Conservation (phyloP, 53 echinoderm and acorn worm genomes). For the Holothuria scabra region DNA sequence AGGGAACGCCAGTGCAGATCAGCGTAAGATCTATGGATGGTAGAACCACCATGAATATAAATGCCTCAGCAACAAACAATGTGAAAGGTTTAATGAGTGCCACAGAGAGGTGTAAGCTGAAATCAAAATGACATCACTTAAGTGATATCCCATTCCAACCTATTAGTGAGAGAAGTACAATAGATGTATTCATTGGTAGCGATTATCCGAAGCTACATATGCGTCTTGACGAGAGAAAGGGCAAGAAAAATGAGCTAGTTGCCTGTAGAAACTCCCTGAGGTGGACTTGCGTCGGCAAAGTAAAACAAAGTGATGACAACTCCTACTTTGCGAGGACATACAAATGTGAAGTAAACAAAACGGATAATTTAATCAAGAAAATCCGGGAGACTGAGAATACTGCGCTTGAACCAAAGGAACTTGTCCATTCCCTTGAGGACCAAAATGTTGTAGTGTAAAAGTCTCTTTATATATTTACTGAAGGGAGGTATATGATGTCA, state of each 20-base stretch:
- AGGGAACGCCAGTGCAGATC: no score
- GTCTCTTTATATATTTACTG: not conserved
- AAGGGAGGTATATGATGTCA: not conserved
- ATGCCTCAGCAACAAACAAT: constrained; percentile 15
- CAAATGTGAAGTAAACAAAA: not conserved
- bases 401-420: not conserved
- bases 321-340: not conserved
- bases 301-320: not conserved
- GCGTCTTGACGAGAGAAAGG: not conserved
- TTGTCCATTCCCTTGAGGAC: not conserved
- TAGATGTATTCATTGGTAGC: constrained; percentile 7
- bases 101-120: constrained; percentile 38
- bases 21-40: constrained; percentile 26
- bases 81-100: constrained; percentile 7
- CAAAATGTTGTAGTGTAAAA: not conserved
- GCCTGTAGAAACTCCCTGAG: not conserved
- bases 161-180: constrained; percentile 6
- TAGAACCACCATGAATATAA: not conserved
- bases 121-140: constrained; percentile 16
- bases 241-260: not conserved
- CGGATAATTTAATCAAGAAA: not conserved
- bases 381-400: constrained; percentile 8
- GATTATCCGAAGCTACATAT: constrained; percentile 4
- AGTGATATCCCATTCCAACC: constrained; percentile 30
- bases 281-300: constrained; percentile 9